Evolutionary conservation across 2,797 vertebrate genomes (phyloP), one percentile per base, ranked within the genome.

Genomic region (Amblyopsis hoosieri): DNA sequence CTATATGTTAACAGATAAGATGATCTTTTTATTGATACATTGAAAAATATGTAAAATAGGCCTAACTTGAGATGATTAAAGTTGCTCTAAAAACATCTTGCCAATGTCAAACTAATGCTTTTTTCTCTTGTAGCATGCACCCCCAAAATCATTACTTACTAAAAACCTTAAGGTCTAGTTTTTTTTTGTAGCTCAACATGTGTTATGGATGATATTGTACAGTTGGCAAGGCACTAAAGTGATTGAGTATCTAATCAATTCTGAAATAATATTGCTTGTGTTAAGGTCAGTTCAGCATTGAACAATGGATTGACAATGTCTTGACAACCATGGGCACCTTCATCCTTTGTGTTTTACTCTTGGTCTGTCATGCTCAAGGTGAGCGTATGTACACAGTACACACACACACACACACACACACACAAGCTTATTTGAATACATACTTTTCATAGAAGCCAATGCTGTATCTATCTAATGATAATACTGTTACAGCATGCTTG

Each of bases 341-440:
- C 47, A 33, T 58, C 57, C 62, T 83, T 53, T 60, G 82, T 12
- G 6, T 81, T 37, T 57, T 88, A 1, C 71, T 87, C 0, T 75
- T 91, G 14, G 79, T 77, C n/a, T 75, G 50, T 72, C 45, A 45
- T 42, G 71, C 51, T 75, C 74, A 84, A 85, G 89, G 91, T 92
- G 69, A 87, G 84, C 57, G 15, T 64, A 59, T 46, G 23, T 23
- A 23, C 23, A 3, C 23, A 57, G 45, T 42, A 55, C 23, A 57
- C 7, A 57, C 68, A 54, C 67, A 74, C 78, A 69, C 51, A 54
- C 14, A 60, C 19, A 23, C 19, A 23, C 23, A 23, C 23, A 23
- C 23, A 60, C 49, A 19, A 49, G 51, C 45, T 52, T 55, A 42
- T 74, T 54, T 69, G 64, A 49, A 12, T 51, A 17, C 12, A 56